Evolutionary conservation across 2,888 invertebrate genomes (phyloP), one percentile per base, ranked within the genome.

Genomic region (Prosopocoilus inquinatus): DNA sequence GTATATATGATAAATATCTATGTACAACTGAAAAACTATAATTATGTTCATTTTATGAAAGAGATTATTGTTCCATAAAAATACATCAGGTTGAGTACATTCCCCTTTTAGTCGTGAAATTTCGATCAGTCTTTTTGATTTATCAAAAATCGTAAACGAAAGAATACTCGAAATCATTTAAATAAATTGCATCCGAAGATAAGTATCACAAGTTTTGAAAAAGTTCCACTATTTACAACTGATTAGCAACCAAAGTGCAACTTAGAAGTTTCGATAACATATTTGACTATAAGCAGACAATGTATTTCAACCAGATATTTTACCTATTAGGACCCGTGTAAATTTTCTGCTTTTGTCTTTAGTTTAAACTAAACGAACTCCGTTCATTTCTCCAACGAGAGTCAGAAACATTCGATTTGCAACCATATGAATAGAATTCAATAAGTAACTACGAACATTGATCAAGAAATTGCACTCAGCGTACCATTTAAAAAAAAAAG

Each of bases 1-100:
- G 54, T 57, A 52, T 59, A 57, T 54, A 55, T 58, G 60, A 62
- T 62, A 62, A 62, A 60, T 62, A 60, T 56, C 53, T 62, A 62
- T 62, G 45, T 62, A 60, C 62, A 62, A 60, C 54, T 55, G 51
- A 60, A 60, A 48, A 59, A 62, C 44, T 57, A 50, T 51, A 51
- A 51, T 54, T 46, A 50, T 41, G 38, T 57, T 36, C 34, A 44
- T 47, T 55, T 47, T 39, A 35, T 49, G 45, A 52, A 52, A 53
- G 57, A 45, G 48, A 52, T 54, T 53, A 47, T 50, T 53, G 53
- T 57, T 53, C 35, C 49, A 50, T 48, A 50, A 53, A 53, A 57
- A 57, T 45, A 50, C 43, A 47, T 46, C 53, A 32, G 43, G 45
- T 52, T 54, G 34, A 49, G 43, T 49, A 53, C 36, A 53, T 53